Percentiles rank a stretch among this genome's conserved stretches.
These are phyloP conservation scores for Pseudobourletiella spinata DNA, from an alignment of 1,140 invertebrate genomes.

Conservation along the genomic window DNA sequence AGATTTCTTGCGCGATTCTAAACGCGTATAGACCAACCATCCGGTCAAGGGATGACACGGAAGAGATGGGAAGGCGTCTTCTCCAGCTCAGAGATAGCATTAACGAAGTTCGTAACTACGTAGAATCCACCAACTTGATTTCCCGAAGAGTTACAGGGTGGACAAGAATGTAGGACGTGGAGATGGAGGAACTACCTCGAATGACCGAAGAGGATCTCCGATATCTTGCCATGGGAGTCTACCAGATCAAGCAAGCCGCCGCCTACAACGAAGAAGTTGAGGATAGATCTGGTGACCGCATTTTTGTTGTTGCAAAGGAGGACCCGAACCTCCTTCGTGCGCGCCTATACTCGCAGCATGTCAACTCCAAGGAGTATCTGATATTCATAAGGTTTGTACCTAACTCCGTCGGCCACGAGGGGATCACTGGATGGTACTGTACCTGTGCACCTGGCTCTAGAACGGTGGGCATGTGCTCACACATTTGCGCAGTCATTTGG, in stretches of 20 bases:
- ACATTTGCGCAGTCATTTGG: no score
- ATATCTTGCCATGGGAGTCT: not conserved
- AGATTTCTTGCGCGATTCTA: not conserved
- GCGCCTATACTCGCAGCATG: no score
- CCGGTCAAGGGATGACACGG: not conserved
- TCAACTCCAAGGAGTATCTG: no score
- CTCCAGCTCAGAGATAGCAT: not conserved
- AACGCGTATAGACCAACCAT: conserved; percentile 11
- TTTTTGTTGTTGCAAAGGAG: no score
- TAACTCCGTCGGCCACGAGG: no score
- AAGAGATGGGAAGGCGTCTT: not conserved
- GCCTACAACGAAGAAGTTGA: no score
- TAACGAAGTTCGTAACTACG: not conserved
- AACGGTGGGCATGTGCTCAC: no score
- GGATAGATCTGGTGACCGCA: no score
- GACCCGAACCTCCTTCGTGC: no score
- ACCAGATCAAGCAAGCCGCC: not conserved
- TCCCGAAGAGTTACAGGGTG: not conserved
- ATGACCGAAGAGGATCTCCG: not conserved
- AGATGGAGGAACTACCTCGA: not conserved
- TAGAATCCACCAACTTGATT: not conserved
- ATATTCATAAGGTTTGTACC: no score
- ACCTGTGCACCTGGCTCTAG: no score
- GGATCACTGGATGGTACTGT: no score
- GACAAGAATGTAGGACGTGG: not conserved